phyloP scores from a whole-genome alignment of 2,888 invertebrate genomes.

The Pachliopta kotzebuea region DNA sequence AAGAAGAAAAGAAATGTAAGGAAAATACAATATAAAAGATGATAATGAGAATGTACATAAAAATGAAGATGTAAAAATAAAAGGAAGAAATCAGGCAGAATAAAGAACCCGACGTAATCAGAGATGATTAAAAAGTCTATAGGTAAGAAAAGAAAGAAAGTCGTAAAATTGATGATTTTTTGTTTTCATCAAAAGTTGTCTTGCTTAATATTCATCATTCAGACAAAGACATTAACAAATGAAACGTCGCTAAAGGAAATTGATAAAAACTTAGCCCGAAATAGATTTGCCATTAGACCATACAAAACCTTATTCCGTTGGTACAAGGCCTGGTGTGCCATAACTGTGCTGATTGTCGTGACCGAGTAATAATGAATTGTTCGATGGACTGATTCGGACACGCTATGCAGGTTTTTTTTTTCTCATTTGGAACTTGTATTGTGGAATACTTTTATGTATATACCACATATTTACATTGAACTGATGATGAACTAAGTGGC shows the following conservation, averaged over 20 bases:
- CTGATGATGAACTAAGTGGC: too few relatives aligned
- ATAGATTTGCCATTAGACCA: background rate
- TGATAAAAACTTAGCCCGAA: conserved; percentile 2
- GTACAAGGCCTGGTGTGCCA: background rate
- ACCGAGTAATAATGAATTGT: conserved; percentile 1
- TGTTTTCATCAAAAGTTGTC: background rate
- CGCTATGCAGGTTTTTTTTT: conserved; percentile 3
- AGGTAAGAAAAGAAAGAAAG: background rate
- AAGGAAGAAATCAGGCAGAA: too few relatives aligned
- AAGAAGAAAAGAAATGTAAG: too few relatives aligned
- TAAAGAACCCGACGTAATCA: too few relatives aligned
- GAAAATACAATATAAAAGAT: too few relatives aligned
- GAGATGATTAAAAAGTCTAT: too few relatives aligned
- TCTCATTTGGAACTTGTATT: background rate
- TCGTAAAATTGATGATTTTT: background rate
- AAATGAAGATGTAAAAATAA: too few relatives aligned
- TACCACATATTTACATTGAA: background rate
- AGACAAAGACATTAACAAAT: background rate
- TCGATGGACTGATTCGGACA: conserved; percentile 2
- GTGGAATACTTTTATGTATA: background rate
- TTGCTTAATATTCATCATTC: background rate
- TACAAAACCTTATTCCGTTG: background rate
- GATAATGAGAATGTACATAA: too few relatives aligned
- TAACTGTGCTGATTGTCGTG: background rate
- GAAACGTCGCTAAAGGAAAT: background rate